phyloP scores from a whole-genome alignment of 2,888 invertebrate genomes.

The Agrilus biguttatus region DNA sequence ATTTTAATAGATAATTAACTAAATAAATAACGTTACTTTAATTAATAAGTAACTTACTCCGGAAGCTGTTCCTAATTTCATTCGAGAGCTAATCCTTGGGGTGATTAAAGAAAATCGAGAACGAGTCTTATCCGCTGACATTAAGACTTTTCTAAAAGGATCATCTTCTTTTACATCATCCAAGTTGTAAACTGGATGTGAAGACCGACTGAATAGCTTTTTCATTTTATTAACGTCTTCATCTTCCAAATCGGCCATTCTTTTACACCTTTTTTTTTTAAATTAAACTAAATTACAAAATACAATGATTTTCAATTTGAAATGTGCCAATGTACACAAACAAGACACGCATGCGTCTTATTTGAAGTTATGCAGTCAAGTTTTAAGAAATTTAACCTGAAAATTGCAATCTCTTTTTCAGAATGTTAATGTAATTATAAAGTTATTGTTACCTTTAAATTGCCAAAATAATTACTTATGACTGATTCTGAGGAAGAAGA shows the following conservation, averaged over 20 bases:
- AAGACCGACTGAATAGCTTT: constrained; percentile 14
- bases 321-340: too few species aligned
- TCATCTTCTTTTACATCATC: constrained; percentile 15
- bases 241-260: constrained; percentile 13
- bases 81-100: constrained; percentile 24
- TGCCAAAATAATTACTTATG: constrained; percentile 11
- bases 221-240: constrained; percentile 15
- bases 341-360: constrained; percentile 9
- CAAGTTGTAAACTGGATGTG: constrained; percentile 14
- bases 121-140: constrained; percentile 11
- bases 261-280: background rate
- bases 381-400: too few species aligned
- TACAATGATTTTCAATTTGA: too few species aligned
- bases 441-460: background rate
- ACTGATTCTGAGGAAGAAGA: constrained; percentile 38
- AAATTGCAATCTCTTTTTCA: too few species aligned
- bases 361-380: background rate
- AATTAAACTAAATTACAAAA: too few species aligned
- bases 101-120: constrained; percentile 3
- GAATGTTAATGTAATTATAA: too few species aligned
- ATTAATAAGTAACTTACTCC: constrained; percentile 29
- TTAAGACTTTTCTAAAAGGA: constrained; percentile 12
- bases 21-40: too few species aligned
- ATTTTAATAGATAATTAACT: too few species aligned
- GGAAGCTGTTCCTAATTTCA: constrained; percentile 40